Evolutionary conservation across 2,113 vertebrate species (phyloP), one percentile per base, ranked within the genome.

Genomic region (Riparia riparia): DNA sequence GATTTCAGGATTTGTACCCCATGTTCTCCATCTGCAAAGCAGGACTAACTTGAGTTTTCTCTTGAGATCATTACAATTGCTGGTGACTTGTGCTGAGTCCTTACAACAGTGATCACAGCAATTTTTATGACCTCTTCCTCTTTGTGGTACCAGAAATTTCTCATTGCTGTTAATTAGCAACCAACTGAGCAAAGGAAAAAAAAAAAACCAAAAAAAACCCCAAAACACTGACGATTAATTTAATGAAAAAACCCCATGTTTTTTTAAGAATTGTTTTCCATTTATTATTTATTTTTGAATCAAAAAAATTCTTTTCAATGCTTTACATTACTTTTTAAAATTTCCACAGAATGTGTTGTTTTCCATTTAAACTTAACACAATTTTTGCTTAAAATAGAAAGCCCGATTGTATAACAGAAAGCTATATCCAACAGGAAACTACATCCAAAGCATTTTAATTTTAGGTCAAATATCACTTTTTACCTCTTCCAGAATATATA

Each of bases 271-370:
- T 53, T 45, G 2, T 5, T 56, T 86, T 70, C 9, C 66, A 58
- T 79, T 66, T 58, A 51, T 51, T 84, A 44, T 41, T 72, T 53
- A 26, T 64, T 82, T 88, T 63, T 66, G 1, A 71, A 82, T 22
- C 1, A 0, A 63, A 45, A 63, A 0, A 4, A 1, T 63, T 41
- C 47, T 12, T 74, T 92, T 54, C 0, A 1, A 19, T 68, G 18
- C 6, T 82, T 79, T 39, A 8, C 3, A 6, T 49, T 54, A 14
- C 4, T 68, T 72, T 28, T 44, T 5, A 19, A 83, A 53, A 31
- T 58, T 90, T 66, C 26, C 8, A 16, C 13, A 70, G 28, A 31
- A 26, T 0, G 4, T 28, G 5, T 16, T 58, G 25, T 44, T 69
- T 86, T 80, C n/a, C 1, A 17, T 77, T 68, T 64, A 20, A 82